Evolutionary conservation across 2,888 invertebrate species (phyloP), one percentile per base, ranked within the genome.

Genomic region (Archips xylosteana): DNA sequence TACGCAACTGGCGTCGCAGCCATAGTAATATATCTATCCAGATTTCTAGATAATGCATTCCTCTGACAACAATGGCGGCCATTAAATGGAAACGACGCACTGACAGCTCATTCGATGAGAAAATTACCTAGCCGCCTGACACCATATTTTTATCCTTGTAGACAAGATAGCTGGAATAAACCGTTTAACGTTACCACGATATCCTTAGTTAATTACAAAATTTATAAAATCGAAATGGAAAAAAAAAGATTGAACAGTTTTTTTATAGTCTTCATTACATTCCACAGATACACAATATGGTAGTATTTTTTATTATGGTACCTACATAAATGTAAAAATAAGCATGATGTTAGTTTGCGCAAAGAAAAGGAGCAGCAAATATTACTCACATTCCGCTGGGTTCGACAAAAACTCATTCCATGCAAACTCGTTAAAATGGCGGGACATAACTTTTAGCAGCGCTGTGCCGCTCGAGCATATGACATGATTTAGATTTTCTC

Each of bases 21-120:
- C 45, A 47, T 57, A 54, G 54, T 8, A 51, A 51, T 15, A 15
- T n/a, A 51, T 49, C 3, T 49, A 12, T 6, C 51, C 15, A 15
- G 12, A 51, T 5, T 51, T 32, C 59, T 67, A 57, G 45, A 45
- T 32, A 72, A 63, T 63, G 67, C 62, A 67, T 68, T 57, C 57
- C 57, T 13, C 13, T 34, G 39, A 47, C 54, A 66, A 72, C 72
- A 72, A 72, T 72, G 62, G 72, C 72, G 15, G 51, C 54, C 66
- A 62, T 61, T 62, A 63, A 72, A 49, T 68, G 67, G 67, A 68
- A 72, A 59, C 67, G 72, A 63, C 67, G 67, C n/a, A 62, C 54
- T 68, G 72, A 72, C 72, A 72, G 62, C 72, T 63, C 67, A 36
- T 62, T 68, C 67, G 42, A 63, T 57, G 62, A 57, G 66, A 63